Evolutionary conservation across 2,113 vertebrate species (phyloP).

Genomic region (Phrynosoma blainvillii): DNA sequence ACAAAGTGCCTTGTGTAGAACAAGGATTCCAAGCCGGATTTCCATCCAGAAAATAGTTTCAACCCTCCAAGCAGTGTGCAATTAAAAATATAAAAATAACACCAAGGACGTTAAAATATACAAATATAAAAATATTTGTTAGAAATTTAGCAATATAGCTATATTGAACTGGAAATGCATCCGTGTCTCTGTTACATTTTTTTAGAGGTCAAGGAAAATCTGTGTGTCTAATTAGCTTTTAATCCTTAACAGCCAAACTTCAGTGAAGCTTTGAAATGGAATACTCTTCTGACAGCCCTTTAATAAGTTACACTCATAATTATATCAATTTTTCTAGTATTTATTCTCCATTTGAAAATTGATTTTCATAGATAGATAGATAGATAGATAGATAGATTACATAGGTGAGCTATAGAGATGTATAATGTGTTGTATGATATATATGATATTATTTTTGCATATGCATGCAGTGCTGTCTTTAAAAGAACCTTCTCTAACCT

Average conservation of each 20-base stretch:
- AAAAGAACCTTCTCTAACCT: constrained; percentile 50
- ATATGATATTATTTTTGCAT: constrained; percentile 44
- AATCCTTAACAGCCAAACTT: not conserved
- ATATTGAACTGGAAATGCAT: not conserved
- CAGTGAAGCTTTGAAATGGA: not conserved
- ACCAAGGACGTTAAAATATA: not conserved
- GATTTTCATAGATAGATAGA: constrained; percentile 3
- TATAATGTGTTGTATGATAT: no score
- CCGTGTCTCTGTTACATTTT: not conserved
- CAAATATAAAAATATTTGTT: not conserved
- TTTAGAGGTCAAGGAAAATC: not conserved
- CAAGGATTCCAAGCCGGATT: not conserved
- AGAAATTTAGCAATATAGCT: no score
- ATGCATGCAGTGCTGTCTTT: constrained; percentile 21
- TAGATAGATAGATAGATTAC: no score
- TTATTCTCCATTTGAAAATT: constrained; percentile 27
- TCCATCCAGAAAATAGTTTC: not conserved
- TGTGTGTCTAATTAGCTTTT: not conserved
- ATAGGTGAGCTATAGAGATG: no score
- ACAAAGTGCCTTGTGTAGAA: not conserved
- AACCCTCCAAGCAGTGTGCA: not conserved
- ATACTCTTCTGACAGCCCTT: not conserved
- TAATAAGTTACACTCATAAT: not conserved
- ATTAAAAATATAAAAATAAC: not conserved
- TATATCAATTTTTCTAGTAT: not conserved